Evolutionary conservation across 1,140 invertebrate genomes (phyloP).

Genomic region (Kradibia gibbosae): DNA sequence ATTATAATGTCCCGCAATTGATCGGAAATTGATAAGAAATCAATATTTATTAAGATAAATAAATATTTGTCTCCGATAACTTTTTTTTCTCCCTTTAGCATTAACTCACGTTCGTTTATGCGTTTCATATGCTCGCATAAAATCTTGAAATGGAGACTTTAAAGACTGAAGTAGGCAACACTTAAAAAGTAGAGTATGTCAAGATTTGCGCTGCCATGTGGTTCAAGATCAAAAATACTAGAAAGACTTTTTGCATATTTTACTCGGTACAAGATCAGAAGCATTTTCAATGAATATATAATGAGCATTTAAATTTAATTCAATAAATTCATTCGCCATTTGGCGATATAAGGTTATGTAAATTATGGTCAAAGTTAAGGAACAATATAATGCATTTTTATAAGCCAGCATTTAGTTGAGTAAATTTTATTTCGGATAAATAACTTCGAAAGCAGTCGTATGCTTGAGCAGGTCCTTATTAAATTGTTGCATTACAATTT

Average conservation of each 20-base stretch:
- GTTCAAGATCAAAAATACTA: constrained; percentile 51
- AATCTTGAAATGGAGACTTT: constrained; percentile 32
- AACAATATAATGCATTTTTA: too few relatives aligned
- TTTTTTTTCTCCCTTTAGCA: background rate
- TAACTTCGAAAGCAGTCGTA: too few relatives aligned
- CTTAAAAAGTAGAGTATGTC: constrained; percentile 46
- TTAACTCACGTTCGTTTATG: background rate
- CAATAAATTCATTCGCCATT: too few relatives aligned
- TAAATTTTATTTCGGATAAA: too few relatives aligned
- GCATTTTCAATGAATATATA: too few relatives aligned
- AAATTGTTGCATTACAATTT: too few relatives aligned
- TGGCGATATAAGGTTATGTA: too few relatives aligned
- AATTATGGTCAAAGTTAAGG: too few relatives aligned
- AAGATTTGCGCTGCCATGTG: constrained; percentile 27
- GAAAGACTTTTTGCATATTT: constrained; percentile 32
- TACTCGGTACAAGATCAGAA: too few relatives aligned
- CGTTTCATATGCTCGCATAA: constrained; percentile 6
- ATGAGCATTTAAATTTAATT: too few relatives aligned
- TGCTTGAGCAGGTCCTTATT: too few relatives aligned
- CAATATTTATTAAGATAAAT: background rate
- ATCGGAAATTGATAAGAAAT: background rate
- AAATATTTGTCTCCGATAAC: background rate
- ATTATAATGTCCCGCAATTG: background rate
- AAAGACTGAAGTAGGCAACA: constrained; percentile 34
- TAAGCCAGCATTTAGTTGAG: too few relatives aligned